Percentiles rank a stretch among this genome's conserved stretches.
These are phyloP conservation scores for Microchirus variegatus DNA, from an alignment of 2,797 vertebrate genomes.

Conservation along the genomic window DNA sequence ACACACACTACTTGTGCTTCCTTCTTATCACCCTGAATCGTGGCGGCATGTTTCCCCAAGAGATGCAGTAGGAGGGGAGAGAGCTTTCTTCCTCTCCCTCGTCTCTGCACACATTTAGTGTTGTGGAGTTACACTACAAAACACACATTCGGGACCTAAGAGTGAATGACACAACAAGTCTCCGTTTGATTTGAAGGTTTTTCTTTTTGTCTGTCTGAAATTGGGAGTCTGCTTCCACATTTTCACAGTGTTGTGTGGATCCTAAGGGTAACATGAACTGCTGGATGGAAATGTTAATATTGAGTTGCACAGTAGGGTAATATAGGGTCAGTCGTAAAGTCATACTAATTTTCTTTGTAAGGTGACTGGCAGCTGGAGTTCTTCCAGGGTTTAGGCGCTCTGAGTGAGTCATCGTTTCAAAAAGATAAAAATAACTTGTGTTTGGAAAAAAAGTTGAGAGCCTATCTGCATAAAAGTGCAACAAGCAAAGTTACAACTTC, in stretches of 20 bases:
- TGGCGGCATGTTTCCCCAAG: constrained; percentile 57
- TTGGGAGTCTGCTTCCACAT: not conserved
- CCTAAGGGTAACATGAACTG: not conserved
- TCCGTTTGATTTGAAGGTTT: constrained; percentile 17
- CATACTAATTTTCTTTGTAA: not conserved
- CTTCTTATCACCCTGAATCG: constrained; percentile 59
- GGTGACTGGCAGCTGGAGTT: not conserved
- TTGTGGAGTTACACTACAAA: constrained; percentile 41
- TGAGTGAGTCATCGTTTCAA: not conserved
- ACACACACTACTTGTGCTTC: constrained; percentile 51
- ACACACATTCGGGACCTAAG: constrained; percentile 43
- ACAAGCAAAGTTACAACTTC: not conserved
- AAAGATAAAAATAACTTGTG: not conserved
- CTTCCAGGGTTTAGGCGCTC: not conserved
- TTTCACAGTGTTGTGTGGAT: not conserved
- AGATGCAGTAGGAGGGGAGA: constrained; percentile 58
- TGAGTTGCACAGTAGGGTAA: not conserved
- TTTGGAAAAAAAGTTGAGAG: not conserved
- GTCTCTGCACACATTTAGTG: constrained; percentile 44
- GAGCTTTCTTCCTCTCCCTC: constrained; percentile 15
- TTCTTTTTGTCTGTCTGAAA: not conserved
- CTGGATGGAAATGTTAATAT: not conserved
- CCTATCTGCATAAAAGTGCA: not conserved
- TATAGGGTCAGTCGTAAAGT: constrained; percentile 7
- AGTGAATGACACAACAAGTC: constrained; percentile 36